Base-by-base conservation (phyloP, 2,113 vertebrate species). In the Gymnarchus niloticus region DNA sequence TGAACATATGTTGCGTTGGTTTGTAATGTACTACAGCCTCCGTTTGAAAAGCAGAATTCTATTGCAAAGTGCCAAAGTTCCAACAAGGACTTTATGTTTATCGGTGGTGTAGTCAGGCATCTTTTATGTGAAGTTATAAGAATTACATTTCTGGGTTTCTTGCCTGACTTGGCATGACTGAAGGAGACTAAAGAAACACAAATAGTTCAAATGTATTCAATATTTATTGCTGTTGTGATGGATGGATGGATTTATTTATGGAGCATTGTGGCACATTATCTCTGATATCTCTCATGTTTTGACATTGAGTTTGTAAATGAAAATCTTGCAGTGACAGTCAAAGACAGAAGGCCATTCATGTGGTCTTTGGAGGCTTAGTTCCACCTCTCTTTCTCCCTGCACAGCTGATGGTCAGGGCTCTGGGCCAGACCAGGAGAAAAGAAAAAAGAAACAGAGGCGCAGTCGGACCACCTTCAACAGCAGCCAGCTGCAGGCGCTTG, bases 391-490 rank as follows among this genome's bases (percentile, higher is more conserved):
- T 41, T 37, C 44, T 21, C 54, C 37, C 37, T 46, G 52, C 78
- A 28, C 48, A 96, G 95, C 93, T 0, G 95, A 95, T 56, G 93
- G 94, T 80, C 89, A 93, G 76, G 94, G 93, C 57, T 93, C 94
- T 0, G 88, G 89, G 69, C 92, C 92, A 0, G 88, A 91, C 8
- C 87, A 90, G 0, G 84, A 92, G 86, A 96, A 95, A 85, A 89
- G 95, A 87, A 95, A 95, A 91, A 95, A 95, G 90, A 99, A 99
- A 89, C 98, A 99, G 92, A 95, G 98, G 23, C 94, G 98, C 2
- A 99, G 97, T 81, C 98, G 98, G 89, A 99, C 98, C 0, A 97
- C 98, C 0, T 99, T 99, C 93, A 99, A 97, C 0, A 97, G 98
- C 1, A 97, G 98, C 89, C 98, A 99, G 92, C 95, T 99, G 10